Evolutionary conservation across 2,113 vertebrate genomes (phyloP), one percentile per base, ranked within the genome.

Genomic region (Cacatua alba): DNA sequence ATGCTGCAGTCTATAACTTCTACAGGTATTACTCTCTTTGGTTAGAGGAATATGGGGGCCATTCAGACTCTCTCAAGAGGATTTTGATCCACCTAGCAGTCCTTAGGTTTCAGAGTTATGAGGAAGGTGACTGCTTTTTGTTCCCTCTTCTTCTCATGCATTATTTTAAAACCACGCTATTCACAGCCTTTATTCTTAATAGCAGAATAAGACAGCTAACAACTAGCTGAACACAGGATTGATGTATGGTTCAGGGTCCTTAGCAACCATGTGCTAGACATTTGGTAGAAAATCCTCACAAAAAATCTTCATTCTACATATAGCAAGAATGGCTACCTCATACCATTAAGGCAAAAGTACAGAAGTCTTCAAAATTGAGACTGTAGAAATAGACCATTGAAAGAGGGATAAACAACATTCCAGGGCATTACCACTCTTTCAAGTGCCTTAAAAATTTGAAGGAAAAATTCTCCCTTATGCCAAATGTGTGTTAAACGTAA

Each of bases 141-240:
- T 59, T 82, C 24, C 10, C 13, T 59, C 1, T 72, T 80, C 16
- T 25, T 55, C 17, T 49, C 1, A 0, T 60, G n/a, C 6, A 1
- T 17, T 3, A 35, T 69, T 86, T 88, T 39, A 64, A 86, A 82
- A 85, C 46, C 29, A 48, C 37, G 17, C 2, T 35, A 1, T 39
- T 88, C 65, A 39, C 10, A 55, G 15, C 11, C 46, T 46, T 5
- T 44, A 9, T 55, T 75, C 48, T 64, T 39, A 79, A 55, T 8
- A 88, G 11, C 39, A 55, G 17, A 80, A 16, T 29, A 72, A 76
- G 15, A 37, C 11, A 76, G 33, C n/a, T 70, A 64, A 26, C 53
- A 71, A 43, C 7, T 10, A 44, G 7, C 7, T 65, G 48, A 72
- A 35, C 6, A 72, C 16, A 76, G 13, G 33, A 49, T 10, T 72